A percentile compares a stretch with the other conserved stretches of the same genome.
These are phyloP conservation scores for Yponomeuta plumbellus DNA, from an alignment of 2,888 invertebrate genomes.

Conservation along the genomic window DNA sequence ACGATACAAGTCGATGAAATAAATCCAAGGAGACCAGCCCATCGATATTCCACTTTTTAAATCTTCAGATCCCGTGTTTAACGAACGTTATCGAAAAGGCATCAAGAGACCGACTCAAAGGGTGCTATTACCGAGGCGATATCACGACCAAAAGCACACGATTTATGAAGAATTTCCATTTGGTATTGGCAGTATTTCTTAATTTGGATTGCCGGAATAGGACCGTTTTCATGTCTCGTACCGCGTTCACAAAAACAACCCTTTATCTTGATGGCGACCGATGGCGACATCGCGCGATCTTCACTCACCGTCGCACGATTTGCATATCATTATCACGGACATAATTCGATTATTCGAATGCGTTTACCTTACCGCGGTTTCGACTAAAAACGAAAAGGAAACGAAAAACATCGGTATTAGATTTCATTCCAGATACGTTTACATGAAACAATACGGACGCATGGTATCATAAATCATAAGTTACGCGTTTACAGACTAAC, in stretches of 20 bases:
- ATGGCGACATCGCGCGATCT: slow-evolving; percentile 51
- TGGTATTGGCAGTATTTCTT: not conserved
- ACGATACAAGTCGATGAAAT: slow-evolving; percentile 5
- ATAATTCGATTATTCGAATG: slow-evolving; percentile 37
- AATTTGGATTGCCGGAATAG: not conserved
- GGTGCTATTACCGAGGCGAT: not conserved
- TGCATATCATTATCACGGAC: slow-evolving; percentile 57
- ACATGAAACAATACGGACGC: not conserved
- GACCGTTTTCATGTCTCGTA: slow-evolving; percentile 26
- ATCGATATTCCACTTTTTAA: slow-evolving; percentile 12
- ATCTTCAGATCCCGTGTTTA: slow-evolving; percentile 43
- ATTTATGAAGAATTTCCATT: not conserved
- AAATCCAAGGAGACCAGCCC: not conserved
- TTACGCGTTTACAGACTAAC: not conserved
- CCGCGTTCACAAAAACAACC: slow-evolving; percentile 48
- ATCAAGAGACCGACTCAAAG: slow-evolving; percentile 30
- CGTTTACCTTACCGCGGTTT: not conserved
- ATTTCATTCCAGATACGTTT: not conserved
- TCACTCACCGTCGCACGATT: slow-evolving; percentile 23
- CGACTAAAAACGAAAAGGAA: not conserved
- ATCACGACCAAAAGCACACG: not conserved
- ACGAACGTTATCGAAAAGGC: slow-evolving; percentile 63
- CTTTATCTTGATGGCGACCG: slow-evolving; percentile 67
- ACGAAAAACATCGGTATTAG: not conserved
- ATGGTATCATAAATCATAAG: not conserved